These are phyloP conservation scores for Trichogramma evanescens DNA, from an alignment of 2,888 invertebrate genomes.

Conservation along the genomic window DNA sequence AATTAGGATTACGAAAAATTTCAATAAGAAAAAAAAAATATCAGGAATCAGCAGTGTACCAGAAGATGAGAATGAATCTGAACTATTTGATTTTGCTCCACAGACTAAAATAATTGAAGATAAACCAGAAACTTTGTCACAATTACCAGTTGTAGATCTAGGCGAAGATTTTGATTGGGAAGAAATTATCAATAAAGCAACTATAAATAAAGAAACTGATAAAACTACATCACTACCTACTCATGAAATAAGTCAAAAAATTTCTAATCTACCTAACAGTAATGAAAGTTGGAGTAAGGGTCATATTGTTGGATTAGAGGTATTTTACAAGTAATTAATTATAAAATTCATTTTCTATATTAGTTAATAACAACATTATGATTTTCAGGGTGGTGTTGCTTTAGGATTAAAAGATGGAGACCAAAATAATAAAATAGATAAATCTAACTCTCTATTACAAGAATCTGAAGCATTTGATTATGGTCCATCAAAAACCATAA, in stretches of 20 bases:
- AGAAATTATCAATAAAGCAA: constrained; percentile 11
- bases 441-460: background rate
- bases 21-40: background rate
- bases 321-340: constrained; percentile 17
- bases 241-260: constrained; percentile 9
- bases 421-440: background rate
- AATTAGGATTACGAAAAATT: constrained; percentile 7
- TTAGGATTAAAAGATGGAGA: constrained; percentile 5
- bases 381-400: constrained; percentile 30
- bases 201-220: background rate
- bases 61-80: constrained; percentile 6
- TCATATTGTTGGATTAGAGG: constrained; percentile 33
- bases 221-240: background rate
- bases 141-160: constrained; percentile 39
- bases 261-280: constrained; percentile 4
- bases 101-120: background rate
- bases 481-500: background rate
- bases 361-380: background rate
- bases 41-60: background rate
- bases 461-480: constrained; percentile 17
- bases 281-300: constrained; percentile 39
- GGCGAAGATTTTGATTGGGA: constrained; percentile 39
- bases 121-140: constrained; percentile 29
- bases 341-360: background rate
- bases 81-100: constrained; percentile 9